These are phyloP conservation scores for Propithecus deckenii DNA, from an alignment of 2,797 vertebrate genomes.

Conservation along the genomic window DNA sequence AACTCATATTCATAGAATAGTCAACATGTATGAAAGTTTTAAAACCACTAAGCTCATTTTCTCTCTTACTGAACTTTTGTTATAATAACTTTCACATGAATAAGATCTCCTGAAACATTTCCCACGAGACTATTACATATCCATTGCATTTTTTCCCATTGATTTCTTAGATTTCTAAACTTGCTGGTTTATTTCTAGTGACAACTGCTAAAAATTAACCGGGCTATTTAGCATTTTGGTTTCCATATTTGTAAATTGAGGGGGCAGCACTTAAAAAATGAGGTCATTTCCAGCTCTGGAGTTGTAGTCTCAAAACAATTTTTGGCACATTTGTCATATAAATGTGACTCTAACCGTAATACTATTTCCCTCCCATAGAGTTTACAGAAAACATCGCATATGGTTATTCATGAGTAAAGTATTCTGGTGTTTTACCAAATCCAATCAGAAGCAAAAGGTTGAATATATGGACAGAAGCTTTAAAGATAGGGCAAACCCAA, in stretches of 20 bases:
- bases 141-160: neutral
- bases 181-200: constrained; percentile 60
- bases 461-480: neutral
- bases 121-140: constrained; percentile 48
- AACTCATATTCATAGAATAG: constrained; percentile 56
- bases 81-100: constrained; percentile 36
- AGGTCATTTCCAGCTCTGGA: constrained; percentile 63
- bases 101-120: constrained; percentile 68
- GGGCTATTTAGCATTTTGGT: constrained; percentile 52
- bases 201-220: constrained; percentile 64
- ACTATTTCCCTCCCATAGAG: constrained; percentile 11
- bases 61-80: constrained; percentile 45
- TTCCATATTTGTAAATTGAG: constrained; percentile 46
- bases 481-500: neutral
- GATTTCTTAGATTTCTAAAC: constrained; percentile 56
- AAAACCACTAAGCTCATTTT: constrained; percentile 58
- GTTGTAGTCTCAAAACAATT: constrained; percentile 55
- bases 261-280: constrained; percentile 55
- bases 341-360: constrained; percentile 57
- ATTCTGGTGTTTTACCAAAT: constrained; percentile 50
- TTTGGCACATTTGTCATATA: constrained; percentile 43
- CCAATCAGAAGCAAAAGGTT: constrained; percentile 49
- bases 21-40: constrained; percentile 27
- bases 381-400: constrained; percentile 65
- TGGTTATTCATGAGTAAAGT: constrained; percentile 52